Percentiles rank a stretch among this genome's conserved stretches.
phyloP scores from a whole-genome alignment of 2,113 vertebrate genomes.

The Arothron firmamentum region DNA sequence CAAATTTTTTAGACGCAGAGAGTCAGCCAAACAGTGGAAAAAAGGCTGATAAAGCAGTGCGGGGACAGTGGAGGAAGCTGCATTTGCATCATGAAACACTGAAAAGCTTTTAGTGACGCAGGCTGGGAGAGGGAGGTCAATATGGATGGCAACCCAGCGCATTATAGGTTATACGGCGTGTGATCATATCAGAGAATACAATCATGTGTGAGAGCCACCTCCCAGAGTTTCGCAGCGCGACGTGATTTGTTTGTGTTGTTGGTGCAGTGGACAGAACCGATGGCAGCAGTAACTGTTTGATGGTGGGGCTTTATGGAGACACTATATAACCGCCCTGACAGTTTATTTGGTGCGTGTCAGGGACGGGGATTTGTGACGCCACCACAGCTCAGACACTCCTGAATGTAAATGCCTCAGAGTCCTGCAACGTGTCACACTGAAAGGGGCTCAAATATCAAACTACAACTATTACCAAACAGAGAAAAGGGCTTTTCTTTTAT shows the following conservation, averaged over 20 bases:
- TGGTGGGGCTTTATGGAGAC: slow-evolving; percentile 72
- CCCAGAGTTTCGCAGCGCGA: slow-evolving; percentile 24
- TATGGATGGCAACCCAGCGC: slow-evolving; percentile 49
- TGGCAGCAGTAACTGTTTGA: slow-evolving; percentile 72
- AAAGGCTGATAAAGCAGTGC: background rate
- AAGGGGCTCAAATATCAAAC: slow-evolving; percentile 27
- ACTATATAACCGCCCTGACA: slow-evolving; percentile 71
- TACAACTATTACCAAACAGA: background rate
- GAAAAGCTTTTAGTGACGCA: slow-evolving; percentile 44
- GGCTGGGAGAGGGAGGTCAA: slow-evolving; percentile 41
- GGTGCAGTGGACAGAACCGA: slow-evolving; percentile 68
- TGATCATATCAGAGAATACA: slow-evolving; percentile 64
- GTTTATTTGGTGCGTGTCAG: slow-evolving; percentile 73
- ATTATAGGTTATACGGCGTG: slow-evolving; percentile 51
- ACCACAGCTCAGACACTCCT: slow-evolving; percentile 51
- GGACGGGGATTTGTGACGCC: slow-evolving; percentile 60
- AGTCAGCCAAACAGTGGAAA: background rate
- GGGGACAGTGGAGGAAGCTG: slow-evolving; percentile 31
- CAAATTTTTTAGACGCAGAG: background rate
- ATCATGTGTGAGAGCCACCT: slow-evolving; percentile 52
- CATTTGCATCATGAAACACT: slow-evolving; percentile 21
- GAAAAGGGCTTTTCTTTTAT: no score
- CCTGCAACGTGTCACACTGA: background rate
- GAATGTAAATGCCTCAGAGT: slow-evolving; percentile 49
- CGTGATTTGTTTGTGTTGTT: slow-evolving; percentile 71